A percentile compares a stretch with the other conserved stretches of the same genome.
phyloP scores from a whole-genome alignment of 2,113 vertebrate species.

The Scalopus aquaticus region DNA sequence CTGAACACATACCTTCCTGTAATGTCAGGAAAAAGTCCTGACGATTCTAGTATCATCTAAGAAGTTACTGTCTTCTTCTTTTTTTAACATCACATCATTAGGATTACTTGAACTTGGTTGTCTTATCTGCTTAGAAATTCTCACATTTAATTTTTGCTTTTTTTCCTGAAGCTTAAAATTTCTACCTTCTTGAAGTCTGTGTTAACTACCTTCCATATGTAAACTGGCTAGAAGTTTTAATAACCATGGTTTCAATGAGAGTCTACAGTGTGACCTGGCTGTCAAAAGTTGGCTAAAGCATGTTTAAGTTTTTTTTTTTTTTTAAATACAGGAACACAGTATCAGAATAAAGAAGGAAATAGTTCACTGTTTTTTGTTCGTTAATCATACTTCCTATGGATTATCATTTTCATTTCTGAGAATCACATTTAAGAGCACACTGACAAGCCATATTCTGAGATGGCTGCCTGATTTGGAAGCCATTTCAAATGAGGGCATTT shows the following conservation, averaged over 20 bases:
- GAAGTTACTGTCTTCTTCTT: background rate
- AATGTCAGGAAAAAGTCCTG: background rate
- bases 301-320: constrained; percentile 45
- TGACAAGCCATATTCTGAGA: background rate
- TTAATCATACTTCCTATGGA: constrained; percentile 9
- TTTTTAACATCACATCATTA: background rate
- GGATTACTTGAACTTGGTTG: background rate
- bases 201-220: constrained; percentile 35
- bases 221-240: constrained; percentile 39
- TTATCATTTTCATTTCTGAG: constrained; percentile 17
- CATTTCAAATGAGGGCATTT: background rate
- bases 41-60: background rate
- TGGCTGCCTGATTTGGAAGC: background rate
- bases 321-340: constrained; percentile 32
- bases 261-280: constrained; percentile 34
- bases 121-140: constrained; percentile 26
- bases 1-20: background rate
- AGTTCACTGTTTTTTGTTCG: background rate
- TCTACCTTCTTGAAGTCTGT: constrained; percentile 1
- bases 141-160: background rate
- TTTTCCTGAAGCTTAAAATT: background rate
- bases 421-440: background rate
- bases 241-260: constrained; percentile 9
- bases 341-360: background rate
- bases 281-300: constrained; percentile 53